Conservation (phyloP, 1,140 invertebrate genomes). For the Lepidotrigona ventralis region DNA sequence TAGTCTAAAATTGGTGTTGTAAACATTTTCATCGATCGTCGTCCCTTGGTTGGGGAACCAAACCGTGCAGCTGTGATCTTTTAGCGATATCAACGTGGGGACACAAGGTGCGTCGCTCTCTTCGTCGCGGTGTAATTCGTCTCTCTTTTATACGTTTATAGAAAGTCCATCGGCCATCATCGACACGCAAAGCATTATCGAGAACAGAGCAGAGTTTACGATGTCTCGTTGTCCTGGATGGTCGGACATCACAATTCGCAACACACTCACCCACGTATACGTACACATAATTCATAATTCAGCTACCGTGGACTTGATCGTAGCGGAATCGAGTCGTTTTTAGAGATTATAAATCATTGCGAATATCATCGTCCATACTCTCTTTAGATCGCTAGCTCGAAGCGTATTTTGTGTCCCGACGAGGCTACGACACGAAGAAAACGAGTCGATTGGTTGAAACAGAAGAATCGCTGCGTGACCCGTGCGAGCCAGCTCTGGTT, state of each 20-base stretch:
- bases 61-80: conserved; percentile 13
- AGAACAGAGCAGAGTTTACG: not conserved
- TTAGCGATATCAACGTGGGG: not conserved
- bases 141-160: conserved; percentile 62
- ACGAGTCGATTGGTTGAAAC: not conserved
- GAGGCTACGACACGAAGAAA: not conserved
- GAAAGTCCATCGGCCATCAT: not conserved
- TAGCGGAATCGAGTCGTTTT: not conserved
- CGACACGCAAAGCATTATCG: not conserved
- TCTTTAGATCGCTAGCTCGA: conserved; percentile 1
- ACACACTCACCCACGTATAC: not conserved
- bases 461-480: not conserved
- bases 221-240: not conserved
- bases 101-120: conserved; percentile 29
- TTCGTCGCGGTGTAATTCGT: conserved; percentile 39
- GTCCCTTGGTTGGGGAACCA: not conserved
- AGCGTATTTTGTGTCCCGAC: not conserved
- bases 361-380: not conserved
- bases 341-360: not conserved
- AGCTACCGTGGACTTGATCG: not conserved
- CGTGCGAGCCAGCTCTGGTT: not conserved
- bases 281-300: not conserved
- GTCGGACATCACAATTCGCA: not conserved
- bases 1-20: not conserved
- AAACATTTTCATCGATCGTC: not conserved